These are phyloP conservation scores for Panurus biarmicus DNA, from an alignment of 2,113 vertebrate genomes.

Conservation along the genomic window DNA sequence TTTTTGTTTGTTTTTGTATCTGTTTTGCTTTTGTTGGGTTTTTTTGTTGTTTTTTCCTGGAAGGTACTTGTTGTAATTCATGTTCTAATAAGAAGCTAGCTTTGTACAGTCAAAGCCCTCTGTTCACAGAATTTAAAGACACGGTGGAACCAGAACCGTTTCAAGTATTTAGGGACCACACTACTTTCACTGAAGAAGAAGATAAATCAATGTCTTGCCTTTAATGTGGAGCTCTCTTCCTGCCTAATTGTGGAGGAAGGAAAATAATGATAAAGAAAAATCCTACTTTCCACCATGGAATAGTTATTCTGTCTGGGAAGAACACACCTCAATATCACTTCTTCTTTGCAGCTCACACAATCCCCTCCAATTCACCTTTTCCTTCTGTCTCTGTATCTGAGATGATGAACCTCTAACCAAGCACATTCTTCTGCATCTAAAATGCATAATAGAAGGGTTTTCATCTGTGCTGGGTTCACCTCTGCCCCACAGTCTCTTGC, in stretches of 20 bases:
- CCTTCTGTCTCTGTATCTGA: background rate
- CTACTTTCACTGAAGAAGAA: background rate
- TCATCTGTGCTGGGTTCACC: background rate
- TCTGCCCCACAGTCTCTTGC: background rate
- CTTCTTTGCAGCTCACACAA: background rate
- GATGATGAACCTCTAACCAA: background rate
- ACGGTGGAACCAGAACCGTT: background rate
- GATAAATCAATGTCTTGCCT: background rate
- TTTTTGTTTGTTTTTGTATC: too few relatives aligned
- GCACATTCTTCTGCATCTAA: background rate
- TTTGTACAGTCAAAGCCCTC: background rate
- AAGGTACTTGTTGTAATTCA: background rate
- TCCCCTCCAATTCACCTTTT: background rate
- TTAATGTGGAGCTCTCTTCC: background rate
- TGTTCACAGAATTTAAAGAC: background rate
- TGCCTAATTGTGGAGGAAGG: background rate
- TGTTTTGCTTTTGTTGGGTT: rapidly evolving
- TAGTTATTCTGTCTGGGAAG: background rate
- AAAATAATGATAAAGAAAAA: background rate
- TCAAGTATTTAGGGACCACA: background rate
- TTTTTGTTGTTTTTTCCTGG: background rate
- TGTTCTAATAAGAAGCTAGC: background rate
- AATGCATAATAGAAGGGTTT: background rate
- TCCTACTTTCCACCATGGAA: background rate
- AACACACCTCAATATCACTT: rapidly evolving